A percentile compares a stretch with the other conserved stretches of the same genome.
Conservation (phyloP, 2,888 invertebrate genomes). For the Arrhopalites spinosus region DNA sequence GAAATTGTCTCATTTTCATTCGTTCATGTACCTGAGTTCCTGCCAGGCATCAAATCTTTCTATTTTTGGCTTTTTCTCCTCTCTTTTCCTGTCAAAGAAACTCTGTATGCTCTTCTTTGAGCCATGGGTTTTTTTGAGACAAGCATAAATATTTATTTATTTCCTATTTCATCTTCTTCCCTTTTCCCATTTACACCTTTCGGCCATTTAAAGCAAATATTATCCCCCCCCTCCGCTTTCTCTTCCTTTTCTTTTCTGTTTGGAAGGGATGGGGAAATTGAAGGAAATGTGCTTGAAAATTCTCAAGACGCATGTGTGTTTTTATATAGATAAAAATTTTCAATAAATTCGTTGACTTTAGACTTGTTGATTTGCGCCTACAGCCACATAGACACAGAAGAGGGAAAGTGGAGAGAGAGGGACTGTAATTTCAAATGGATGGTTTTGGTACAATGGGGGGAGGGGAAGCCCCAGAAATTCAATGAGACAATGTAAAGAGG, state of each 20-base stretch:
- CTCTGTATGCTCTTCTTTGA: neutral
- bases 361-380: too few relatives aligned
- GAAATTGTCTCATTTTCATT: slow-evolving; percentile 32
- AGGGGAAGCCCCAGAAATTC: too few relatives aligned
- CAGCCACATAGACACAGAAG: neutral
- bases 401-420: neutral
- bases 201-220: too few relatives aligned
- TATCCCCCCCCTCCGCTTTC: too few relatives aligned
- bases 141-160: slow-evolving; percentile 26
- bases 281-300: too few relatives aligned
- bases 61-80: slow-evolving; percentile 13
- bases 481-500: too few relatives aligned
- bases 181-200: neutral
- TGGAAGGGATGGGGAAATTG: too few relatives aligned
- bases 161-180: slow-evolving; percentile 1
- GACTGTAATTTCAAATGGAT: neutral
- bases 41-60: slow-evolving; percentile 25
- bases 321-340: too few relatives aligned
- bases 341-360: too few relatives aligned
- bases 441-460: too few relatives aligned
- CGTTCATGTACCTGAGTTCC: slow-evolving; percentile 32
- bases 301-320: too few relatives aligned
- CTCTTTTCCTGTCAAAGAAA: neutral
- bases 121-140: neutral
- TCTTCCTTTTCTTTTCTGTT: too few relatives aligned